A percentile compares a stretch with the other conserved stretches of the same genome.
Conservation (phyloP, 2,113 vertebrate genomes). For the Steatornis caripensis region DNA sequence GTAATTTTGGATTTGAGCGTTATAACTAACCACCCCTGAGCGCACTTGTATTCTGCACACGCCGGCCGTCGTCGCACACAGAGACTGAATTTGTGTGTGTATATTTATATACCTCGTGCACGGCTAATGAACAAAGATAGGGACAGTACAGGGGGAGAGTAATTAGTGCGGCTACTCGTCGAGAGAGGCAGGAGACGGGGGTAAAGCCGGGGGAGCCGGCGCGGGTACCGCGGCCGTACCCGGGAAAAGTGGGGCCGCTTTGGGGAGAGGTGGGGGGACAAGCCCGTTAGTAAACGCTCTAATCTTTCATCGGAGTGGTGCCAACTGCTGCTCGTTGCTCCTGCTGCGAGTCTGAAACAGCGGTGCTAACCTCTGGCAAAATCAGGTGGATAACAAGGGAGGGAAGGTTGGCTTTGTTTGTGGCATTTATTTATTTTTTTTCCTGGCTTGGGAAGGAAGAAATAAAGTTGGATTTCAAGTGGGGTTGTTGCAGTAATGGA, state of each 20-base stretch:
- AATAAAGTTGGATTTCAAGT: constrained; percentile 26
- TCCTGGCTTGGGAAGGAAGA: not conserved
- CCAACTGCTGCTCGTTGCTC: not conserved
- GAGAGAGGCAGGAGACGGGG: constrained; percentile 19
- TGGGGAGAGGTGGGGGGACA: not conserved
- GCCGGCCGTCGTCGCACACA: not conserved
- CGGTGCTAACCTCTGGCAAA: not conserved
- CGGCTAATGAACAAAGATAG: constrained; percentile 21
- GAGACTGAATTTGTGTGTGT: not conserved
- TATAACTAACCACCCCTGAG: not conserved
- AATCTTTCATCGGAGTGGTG: not conserved
- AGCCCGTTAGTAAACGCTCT: not conserved
- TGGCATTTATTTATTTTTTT: not conserved
- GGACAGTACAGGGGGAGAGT: constrained; percentile 1
- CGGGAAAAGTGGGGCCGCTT: not conserved
- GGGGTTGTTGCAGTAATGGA: constrained; percentile 22
- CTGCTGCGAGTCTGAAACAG: not conserved
- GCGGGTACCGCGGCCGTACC: not conserved
- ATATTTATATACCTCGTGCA: not conserved
- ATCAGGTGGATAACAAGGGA: not conserved
- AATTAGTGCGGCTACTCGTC: not conserved
- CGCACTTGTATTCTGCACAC: not conserved
- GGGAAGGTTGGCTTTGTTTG: not conserved
- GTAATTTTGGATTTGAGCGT: not conserved
- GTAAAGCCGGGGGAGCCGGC: not conserved